Evolutionary conservation across 2,888 invertebrate species (phyloP), one percentile per base, ranked within the genome.

Genomic region (Ophion costatus): DNA sequence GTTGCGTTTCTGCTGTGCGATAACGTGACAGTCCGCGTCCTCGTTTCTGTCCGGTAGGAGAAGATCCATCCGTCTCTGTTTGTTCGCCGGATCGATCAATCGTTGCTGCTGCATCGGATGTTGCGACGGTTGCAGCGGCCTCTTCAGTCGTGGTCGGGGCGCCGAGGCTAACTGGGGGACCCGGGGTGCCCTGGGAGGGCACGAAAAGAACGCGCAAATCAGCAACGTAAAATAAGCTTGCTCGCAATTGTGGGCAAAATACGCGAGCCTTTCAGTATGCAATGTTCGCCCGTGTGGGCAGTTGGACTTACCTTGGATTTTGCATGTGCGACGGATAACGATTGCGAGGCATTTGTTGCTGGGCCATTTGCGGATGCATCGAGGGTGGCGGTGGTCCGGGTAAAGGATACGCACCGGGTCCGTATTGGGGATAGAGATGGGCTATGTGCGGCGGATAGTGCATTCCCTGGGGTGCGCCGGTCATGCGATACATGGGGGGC

Each of bases 1-100:
- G 66, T 96, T 95, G 88, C 96, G 95, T 85, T 96, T 96, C 91
- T 96, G 96, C 94, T 96, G 95, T 2, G 96, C 95, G 92, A 97
- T 96, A 17, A 97, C 96, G 90, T 96, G 96, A 90, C 97, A 97
- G 89, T 97, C 97, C 61, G 96, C 96, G 88, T 96, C 96, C 88
- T 96, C 96, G 84, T 96, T 96, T 90, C 96, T 95, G 75, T 96
- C 96, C 0, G 96, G 96, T 3, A 96, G 93, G 33, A 96, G 91
- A 90, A 96, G 95, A 88, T 96, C 96, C 85, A 96, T 94, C 20
- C 96, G 94, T 84, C 94, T 90, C 85, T 94, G 94, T 73, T 94
- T 94, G 0, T 90, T 88, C 0, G 91, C 82, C 20, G 92, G 87
- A 75, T 94, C 93, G 6, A 88, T 84, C 59, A 88, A 83, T 22